A percentile compares a stretch with the other conserved stretches of the same genome.
phyloP scores from a whole-genome alignment of 2,113 vertebrate species.

The Scolopax mira region DNA sequence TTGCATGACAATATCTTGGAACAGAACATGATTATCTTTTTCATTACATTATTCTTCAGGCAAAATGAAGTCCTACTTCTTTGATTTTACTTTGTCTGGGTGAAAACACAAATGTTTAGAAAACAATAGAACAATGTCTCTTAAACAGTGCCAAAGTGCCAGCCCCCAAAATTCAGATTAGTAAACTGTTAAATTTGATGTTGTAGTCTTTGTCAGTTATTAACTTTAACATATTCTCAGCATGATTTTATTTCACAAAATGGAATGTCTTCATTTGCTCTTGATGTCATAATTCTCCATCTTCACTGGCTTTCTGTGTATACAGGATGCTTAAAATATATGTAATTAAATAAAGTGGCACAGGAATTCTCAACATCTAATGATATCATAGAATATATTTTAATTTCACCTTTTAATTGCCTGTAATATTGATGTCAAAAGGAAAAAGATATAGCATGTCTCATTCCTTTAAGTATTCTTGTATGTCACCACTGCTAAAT shows the following conservation, averaged over 20 bases:
- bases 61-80: neutral
- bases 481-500: neutral
- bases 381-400: neutral
- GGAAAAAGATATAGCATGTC: neutral
- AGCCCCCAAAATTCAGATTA: neutral
- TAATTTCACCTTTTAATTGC: neutral
- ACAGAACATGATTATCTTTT: neutral
- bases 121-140: neutral
- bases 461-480: neutral
- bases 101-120: neutral
- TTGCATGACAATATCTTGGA: neutral
- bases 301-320: neutral
- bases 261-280: neutral
- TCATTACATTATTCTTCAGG: neutral
- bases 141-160: neutral
- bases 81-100: neutral
- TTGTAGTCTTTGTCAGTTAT: neutral
- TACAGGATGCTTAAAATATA: neutral
- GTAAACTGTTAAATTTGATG: neutral
- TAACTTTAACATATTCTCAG: neutral
- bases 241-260: no score
- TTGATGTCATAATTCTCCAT: neutral
- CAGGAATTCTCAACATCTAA: neutral
- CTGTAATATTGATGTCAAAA: neutral
- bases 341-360: neutral